phyloP scores from a whole-genome alignment of 2,797 vertebrate species.

The Acrocephalus scirpaceus region DNA sequence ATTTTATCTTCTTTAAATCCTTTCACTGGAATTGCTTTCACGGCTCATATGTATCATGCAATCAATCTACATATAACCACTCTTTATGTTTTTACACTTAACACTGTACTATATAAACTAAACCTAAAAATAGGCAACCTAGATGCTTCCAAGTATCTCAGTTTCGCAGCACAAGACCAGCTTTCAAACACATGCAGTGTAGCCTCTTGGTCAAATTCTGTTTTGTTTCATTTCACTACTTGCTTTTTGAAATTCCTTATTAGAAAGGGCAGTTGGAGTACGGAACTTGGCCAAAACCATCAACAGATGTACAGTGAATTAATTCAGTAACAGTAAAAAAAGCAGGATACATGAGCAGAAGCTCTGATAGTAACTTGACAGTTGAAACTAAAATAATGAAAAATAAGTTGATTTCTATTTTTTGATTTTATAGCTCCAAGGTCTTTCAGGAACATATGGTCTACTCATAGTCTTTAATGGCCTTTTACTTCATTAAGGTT shows the following conservation, averaged over 20 bases:
- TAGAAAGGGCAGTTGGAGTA: slow-evolving; percentile 9
- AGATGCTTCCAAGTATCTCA: background rate
- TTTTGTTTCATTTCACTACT: background rate
- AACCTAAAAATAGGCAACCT: background rate
- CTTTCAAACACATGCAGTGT: background rate
- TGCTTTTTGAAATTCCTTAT: slow-evolving; percentile 1
- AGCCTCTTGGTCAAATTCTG: background rate
- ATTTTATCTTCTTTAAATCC: background rate
- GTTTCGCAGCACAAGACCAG: background rate
- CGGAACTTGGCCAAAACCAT: slow-evolving; percentile 38
- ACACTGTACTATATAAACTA: background rate
- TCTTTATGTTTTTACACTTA: background rate
- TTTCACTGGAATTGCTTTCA: background rate
- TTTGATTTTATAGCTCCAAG: background rate
- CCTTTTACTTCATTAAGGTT: slow-evolving; percentile 23
- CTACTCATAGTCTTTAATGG: slow-evolving; percentile 10
- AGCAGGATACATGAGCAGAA: background rate
- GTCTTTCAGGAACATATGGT: background rate
- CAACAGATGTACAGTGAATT: slow-evolving; percentile 52
- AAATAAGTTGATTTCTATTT: background rate
- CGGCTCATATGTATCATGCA: background rate
- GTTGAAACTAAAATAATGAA: background rate
- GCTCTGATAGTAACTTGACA: slow-evolving; percentile 1
- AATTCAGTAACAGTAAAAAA: slow-evolving; percentile 35
- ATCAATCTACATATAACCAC: background rate